A percentile compares a stretch with the other conserved stretches of the same genome.
These are phyloP conservation scores for Toxonevra muliebris DNA, from an alignment of 2,888 invertebrate genomes.

Conservation along the genomic window DNA sequence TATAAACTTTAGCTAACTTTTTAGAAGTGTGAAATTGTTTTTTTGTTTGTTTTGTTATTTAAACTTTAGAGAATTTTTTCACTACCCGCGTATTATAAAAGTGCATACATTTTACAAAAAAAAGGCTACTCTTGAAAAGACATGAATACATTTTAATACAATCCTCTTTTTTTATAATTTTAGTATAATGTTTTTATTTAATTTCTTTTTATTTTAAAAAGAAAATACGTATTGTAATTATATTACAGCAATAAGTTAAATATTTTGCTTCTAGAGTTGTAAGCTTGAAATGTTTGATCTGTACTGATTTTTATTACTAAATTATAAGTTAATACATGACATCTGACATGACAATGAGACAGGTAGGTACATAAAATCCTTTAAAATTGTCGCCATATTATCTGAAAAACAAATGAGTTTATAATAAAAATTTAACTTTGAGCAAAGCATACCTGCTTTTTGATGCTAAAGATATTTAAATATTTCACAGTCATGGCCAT, in stretches of 20 bases:
- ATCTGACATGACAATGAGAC: too few relatives aligned
- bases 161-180: background rate
- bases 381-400: too few relatives aligned
- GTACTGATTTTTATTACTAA: constrained; percentile 6
- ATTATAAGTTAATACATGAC: too few relatives aligned
- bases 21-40: background rate
- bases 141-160: background rate
- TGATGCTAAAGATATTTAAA: too few relatives aligned
- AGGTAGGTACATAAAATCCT: too few relatives aligned
- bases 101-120: background rate
- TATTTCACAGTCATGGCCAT: too few relatives aligned
- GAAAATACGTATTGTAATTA: background rate
- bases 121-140: background rate
- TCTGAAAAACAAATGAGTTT: too few relatives aligned
- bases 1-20: background rate
- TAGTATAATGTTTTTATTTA: background rate
- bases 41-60: too few relatives aligned
- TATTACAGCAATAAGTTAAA: background rate
- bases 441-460: too few relatives aligned
- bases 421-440: too few relatives aligned
- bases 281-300: too few relatives aligned
- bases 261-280: background rate
- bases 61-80: background rate
- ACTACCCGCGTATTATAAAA: background rate
- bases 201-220: too few relatives aligned